These are phyloP conservation scores for Botrylloides violaceus DNA, from an alignment of 23 tunicate genomes.

Conservation along the genomic window DNA sequence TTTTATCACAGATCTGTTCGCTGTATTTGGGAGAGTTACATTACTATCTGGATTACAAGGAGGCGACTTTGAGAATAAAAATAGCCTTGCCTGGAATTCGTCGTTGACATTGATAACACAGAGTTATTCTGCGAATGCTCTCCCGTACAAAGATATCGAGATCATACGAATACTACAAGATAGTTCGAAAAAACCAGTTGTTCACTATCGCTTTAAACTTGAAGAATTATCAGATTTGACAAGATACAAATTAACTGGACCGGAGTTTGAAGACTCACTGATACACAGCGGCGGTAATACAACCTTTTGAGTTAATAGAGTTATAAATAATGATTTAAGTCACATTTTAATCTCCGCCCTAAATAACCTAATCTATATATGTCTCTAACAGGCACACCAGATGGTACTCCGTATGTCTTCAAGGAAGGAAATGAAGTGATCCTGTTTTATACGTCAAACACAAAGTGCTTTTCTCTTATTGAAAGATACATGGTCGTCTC, in stretches of 20 bases:
- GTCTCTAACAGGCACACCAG: not conserved
- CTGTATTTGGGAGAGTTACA: not conserved
- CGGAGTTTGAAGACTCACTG: too few relatives aligned
- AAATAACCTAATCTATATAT: too few relatives aligned
- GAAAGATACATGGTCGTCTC: not conserved
- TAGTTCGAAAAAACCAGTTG: not conserved
- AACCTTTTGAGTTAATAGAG: too few relatives aligned
- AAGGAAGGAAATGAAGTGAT: not conserved
- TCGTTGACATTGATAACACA: not conserved
- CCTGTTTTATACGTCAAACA: not conserved
- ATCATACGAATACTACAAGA: not conserved
- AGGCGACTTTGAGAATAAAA: not conserved
- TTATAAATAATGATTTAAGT: too few relatives aligned
- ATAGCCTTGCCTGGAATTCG: not conserved
- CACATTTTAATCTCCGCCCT: too few relatives aligned
- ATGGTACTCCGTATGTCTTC: not conserved
- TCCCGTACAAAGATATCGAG: not conserved
- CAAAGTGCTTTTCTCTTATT: not conserved
- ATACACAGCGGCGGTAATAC: too few relatives aligned
- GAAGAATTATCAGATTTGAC: too few relatives aligned
- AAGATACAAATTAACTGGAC: too few relatives aligned
- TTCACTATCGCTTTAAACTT: not conserved
- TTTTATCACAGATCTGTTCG: not conserved
- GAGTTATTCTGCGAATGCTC: not conserved
- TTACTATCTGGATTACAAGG: not conserved